A percentile compares a stretch with the other conserved stretches of the same genome.
phyloP scores from a whole-genome alignment of 2,888 invertebrate species.

The Aelia acuminata region DNA sequence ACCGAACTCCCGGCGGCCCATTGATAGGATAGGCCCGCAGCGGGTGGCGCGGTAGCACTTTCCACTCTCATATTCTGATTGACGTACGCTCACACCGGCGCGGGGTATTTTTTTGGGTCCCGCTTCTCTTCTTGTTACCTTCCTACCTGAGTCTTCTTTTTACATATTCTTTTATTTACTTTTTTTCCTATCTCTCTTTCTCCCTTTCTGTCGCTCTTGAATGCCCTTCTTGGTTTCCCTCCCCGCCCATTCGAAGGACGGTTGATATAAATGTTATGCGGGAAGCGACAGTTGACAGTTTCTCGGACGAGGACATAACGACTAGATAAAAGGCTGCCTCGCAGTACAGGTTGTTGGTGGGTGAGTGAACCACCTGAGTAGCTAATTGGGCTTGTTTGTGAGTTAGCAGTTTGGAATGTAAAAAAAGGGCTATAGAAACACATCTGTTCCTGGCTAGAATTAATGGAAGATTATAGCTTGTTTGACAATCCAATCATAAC shows the following conservation, averaged over 20 bases:
- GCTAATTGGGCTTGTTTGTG: constrained; percentile 31
- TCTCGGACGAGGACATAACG: constrained; percentile 15
- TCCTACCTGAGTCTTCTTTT: constrained; percentile 50
- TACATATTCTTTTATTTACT: constrained; percentile 49
- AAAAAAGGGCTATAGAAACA: background rate
- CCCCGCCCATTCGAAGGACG: constrained; percentile 7
- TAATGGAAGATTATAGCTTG: background rate
- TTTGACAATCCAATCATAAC: background rate
- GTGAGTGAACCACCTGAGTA: background rate
- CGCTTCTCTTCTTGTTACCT: constrained; percentile 55
- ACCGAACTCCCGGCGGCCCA: constrained; percentile 47
- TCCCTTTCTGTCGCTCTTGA: constrained; percentile 37
- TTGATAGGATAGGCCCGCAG: constrained; percentile 51
- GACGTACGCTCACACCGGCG: constrained; percentile 52
- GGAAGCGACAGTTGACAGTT: constrained; percentile 46
- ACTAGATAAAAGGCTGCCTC: constrained; percentile 5
- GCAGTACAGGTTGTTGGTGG: constrained; percentile 20
- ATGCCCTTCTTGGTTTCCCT: constrained; percentile 31
- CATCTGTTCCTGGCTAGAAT: background rate
- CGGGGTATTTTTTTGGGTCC: constrained; percentile 41
- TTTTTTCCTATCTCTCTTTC: background rate
- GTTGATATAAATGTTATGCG: constrained; percentile 48
- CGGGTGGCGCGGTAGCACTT: constrained; percentile 54
- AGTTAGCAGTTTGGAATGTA: constrained; percentile 21
- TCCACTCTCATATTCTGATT: constrained; percentile 51